Conservation (phyloP, 1,140 invertebrate genomes). For the Drosophila pachea region DNA sequence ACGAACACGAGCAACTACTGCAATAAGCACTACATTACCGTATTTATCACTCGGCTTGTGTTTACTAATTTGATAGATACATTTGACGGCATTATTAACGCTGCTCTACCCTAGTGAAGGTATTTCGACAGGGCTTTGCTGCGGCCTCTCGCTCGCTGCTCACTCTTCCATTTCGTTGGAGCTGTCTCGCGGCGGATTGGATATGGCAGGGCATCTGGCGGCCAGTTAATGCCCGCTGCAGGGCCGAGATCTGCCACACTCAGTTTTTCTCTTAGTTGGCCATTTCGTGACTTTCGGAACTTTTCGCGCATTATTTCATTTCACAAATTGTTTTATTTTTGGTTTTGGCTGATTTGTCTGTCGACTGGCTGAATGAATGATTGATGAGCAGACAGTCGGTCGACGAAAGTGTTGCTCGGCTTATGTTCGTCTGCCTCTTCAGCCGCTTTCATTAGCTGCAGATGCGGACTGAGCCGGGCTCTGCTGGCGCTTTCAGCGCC, state of each 20-base stretch:
- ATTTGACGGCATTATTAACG: conserved; percentile 16
- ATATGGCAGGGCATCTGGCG: conserved; percentile 1
- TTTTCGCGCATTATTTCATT: conserved; percentile 14
- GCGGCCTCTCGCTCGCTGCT: background rate
- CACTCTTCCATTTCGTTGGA: too few relatives aligned
- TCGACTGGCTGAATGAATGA: conserved; percentile 25
- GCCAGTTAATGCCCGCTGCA: background rate
- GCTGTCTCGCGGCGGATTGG: too few relatives aligned
- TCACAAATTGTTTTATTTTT: conserved; percentile 20
- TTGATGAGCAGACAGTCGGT: conserved; percentile 42
- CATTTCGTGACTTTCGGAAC: conserved; percentile 40
- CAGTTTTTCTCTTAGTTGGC: conserved; percentile 1
- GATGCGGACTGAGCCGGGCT: conserved; percentile 10
- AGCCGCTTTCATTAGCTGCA: conserved; percentile 8
- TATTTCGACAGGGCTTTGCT: background rate
- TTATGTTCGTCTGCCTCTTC: conserved; percentile 29
- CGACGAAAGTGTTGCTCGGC: conserved; percentile 43
- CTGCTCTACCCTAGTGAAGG: conserved; percentile 15
- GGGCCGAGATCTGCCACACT: background rate
- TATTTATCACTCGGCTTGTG: conserved; percentile 32
- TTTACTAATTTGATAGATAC: conserved; percentile 35
- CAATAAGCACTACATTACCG: conserved; percentile 8
- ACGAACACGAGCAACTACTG: conserved; percentile 4
- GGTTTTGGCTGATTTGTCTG: conserved; percentile 4
- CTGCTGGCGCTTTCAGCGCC: conserved; percentile 9